A percentile compares a stretch with the other conserved stretches of the same genome.
Conservation (phyloP, 2,797 vertebrate genomes). For the Oreortyx pictus region DNA sequence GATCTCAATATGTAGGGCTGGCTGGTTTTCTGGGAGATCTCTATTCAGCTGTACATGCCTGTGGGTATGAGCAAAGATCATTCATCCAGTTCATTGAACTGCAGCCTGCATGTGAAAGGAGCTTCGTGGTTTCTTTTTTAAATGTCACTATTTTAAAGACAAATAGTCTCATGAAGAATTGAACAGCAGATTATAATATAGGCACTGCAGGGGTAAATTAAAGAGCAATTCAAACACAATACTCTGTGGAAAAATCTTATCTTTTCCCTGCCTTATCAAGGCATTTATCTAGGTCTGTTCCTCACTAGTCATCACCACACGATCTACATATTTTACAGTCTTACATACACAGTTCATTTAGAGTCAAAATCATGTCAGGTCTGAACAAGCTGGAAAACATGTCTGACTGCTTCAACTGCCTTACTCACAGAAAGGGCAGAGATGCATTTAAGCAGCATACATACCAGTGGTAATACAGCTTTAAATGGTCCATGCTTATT, state of each 20-base stretch:
- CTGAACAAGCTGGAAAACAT: not conserved
- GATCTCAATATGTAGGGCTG: not conserved
- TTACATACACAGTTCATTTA: not conserved
- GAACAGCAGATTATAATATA: not conserved
- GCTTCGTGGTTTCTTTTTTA: not conserved
- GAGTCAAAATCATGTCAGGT: not conserved
- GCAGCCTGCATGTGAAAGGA: constrained; percentile 31
- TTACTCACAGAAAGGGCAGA: accelerated
- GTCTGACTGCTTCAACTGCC: not conserved
- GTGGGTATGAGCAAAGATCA: constrained; percentile 50
- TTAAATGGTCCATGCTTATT: not conserved
- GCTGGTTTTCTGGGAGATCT: constrained; percentile 57
- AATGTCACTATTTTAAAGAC: constrained; percentile 52
- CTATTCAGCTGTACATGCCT: constrained; percentile 41
- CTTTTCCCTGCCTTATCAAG: constrained; percentile 1
- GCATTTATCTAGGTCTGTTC: constrained; percentile 17
- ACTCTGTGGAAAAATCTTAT: constrained; percentile 36
- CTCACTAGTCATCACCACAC: not conserved
- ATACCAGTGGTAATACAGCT: not conserved
- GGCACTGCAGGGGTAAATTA: constrained; percentile 46
- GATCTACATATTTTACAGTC: not conserved
- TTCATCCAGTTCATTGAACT: constrained; percentile 64
- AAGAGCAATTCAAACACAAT: constrained; percentile 47
- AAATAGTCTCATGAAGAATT: not conserved
- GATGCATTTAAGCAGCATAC: not conserved